A percentile compares a stretch with the other conserved stretches of the same genome.
Evolutionary conservation across 2,888 invertebrate genomes (phyloP).

Genomic region (Meteorus cinctellus): DNA sequence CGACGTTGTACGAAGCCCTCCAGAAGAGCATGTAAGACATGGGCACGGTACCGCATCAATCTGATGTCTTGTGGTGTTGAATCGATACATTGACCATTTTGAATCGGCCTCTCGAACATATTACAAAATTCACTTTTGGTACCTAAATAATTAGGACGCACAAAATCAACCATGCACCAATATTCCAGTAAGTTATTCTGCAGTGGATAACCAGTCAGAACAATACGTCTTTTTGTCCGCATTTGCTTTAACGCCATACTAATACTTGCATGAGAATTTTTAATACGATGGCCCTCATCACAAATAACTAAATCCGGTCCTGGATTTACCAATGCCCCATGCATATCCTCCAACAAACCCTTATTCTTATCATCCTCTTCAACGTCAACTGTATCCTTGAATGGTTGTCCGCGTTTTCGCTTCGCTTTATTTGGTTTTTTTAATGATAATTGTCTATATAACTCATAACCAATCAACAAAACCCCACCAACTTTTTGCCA

Average conservation of each 20-base stretch:
- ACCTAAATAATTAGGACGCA: slow-evolving; percentile 97
- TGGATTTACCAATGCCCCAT: slow-evolving; percentile 88
- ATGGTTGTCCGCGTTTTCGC: slow-evolving; percentile 74
- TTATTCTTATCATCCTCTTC: slow-evolving; percentile 80
- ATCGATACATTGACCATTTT: slow-evolving; percentile 98
- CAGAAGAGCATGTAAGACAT: slow-evolving; percentile 94
- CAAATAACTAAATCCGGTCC: slow-evolving; percentile 96
- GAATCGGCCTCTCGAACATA: slow-evolving; percentile 99
- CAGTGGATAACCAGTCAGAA: slow-evolving; percentile 97
- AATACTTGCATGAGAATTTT: slow-evolving; percentile 97
- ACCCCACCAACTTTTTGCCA: slow-evolving; percentile 95
- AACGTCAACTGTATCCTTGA: slow-evolving; percentile 74
- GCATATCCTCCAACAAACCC: slow-evolving; percentile 87
- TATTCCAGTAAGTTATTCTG: slow-evolving; percentile 98
- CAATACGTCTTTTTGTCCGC: slow-evolving; percentile 93
- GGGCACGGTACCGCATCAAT: slow-evolving; percentile 95
- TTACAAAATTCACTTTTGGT: slow-evolving; percentile 97
- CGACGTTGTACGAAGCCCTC: slow-evolving; percentile 97
- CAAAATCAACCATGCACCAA: slow-evolving; percentile 99
- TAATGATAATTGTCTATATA: slow-evolving; percentile 91
- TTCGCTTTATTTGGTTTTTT: slow-evolving; percentile 82
- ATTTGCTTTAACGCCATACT: slow-evolving; percentile 96
- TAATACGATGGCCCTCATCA: slow-evolving; percentile 98
- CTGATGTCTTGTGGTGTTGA: slow-evolving; percentile 95
- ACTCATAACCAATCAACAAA: slow-evolving; percentile 96